Percentiles rank a stretch among this genome's conserved stretches.
Conservation (phyloP, 2,888 invertebrate genomes). For the Mythimna pallens region DNA sequence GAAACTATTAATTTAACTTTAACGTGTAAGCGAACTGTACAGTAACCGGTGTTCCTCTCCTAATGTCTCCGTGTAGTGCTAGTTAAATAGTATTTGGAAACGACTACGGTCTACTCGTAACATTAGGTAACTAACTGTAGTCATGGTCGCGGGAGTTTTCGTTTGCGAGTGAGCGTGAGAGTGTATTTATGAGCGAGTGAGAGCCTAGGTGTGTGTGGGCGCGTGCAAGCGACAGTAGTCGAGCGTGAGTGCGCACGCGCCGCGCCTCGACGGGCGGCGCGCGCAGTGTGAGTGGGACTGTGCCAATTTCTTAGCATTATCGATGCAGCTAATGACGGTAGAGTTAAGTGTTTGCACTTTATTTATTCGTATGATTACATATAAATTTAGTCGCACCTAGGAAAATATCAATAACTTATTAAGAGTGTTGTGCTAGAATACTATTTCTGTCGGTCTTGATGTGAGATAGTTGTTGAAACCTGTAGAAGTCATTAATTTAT, state of each 20-base stretch:
- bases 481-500: slow-evolving; percentile 90
- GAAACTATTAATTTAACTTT: slow-evolving; percentile 81
- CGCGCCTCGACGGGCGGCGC: slow-evolving; percentile 42
- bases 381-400: slow-evolving; percentile 91
- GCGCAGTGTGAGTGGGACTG: slow-evolving; percentile 86
- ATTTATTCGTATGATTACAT: slow-evolving; percentile 90
- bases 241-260: slow-evolving; percentile 58
- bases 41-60: slow-evolving; percentile 90
- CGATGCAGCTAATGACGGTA: slow-evolving; percentile 88
- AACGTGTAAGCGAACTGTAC: slow-evolving; percentile 85
- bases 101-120: slow-evolving; percentile 82
- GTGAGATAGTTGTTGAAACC: slow-evolving; percentile 85
- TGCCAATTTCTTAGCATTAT: slow-evolving; percentile 89
- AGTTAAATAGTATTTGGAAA: slow-evolving; percentile 83
- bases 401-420: slow-evolving; percentile 91
- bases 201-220: slow-evolving; percentile 57
- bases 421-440: slow-evolving; percentile 91
- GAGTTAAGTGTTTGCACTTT: slow-evolving; percentile 91
- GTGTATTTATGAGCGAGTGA: slow-evolving; percentile 60
- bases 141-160: slow-evolving; percentile 74
- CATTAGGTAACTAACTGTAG: slow-evolving; percentile 81
- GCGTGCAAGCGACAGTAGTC: slow-evolving; percentile 58
- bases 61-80: slow-evolving; percentile 87
- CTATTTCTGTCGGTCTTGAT: slow-evolving; percentile 85
- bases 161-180: slow-evolving; percentile 70